phyloP scores from a whole-genome alignment of 2,113 vertebrate genomes.

The Ciconia boyciana region DNA sequence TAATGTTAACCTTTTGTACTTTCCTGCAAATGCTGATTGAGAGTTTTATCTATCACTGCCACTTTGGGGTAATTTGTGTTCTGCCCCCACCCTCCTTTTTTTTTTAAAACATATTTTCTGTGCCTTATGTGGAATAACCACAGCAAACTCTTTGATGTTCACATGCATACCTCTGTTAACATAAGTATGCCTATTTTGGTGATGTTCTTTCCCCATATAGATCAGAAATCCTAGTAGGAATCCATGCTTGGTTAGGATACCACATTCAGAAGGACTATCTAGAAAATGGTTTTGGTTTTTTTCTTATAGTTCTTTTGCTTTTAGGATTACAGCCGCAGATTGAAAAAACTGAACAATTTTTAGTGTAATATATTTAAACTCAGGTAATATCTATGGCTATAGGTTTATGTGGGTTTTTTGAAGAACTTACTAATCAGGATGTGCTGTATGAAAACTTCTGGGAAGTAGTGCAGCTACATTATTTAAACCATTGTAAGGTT shows the following conservation, averaged over 20 bases:
- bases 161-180: neutral
- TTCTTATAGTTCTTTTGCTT: neutral
- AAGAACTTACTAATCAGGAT: neutral
- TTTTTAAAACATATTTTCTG: neutral
- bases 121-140: neutral
- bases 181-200: neutral
- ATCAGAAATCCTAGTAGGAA: neutral
- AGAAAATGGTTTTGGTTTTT: neutral
- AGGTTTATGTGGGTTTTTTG: accelerated
- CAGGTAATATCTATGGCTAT: neutral
- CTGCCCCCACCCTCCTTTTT: accelerated
- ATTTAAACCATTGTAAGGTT: neutral
- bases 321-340: neutral
- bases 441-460: neutral
- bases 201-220: neutral
- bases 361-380: neutral
- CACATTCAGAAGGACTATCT: neutral
- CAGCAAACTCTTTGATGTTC: neutral
- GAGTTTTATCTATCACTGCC: neutral
- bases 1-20: neutral
- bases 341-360: neutral
- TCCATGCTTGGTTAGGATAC: neutral
- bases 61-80: neutral
- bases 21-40: neutral
- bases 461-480: neutral